Conservation (phyloP, 2,113 vertebrate genomes). For the Clarias gariepinus region DNA sequence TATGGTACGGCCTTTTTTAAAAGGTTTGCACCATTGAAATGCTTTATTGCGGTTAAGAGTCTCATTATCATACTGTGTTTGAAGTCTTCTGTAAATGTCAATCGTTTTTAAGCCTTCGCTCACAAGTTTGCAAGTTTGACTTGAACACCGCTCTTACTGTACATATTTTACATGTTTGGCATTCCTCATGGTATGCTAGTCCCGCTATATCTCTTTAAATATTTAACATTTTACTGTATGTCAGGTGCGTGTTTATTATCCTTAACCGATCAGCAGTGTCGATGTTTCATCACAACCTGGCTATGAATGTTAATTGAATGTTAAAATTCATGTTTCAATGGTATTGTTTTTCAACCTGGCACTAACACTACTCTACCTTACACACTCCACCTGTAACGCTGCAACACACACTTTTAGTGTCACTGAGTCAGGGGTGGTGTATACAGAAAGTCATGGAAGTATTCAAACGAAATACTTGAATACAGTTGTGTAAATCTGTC, state of each 20-base stretch:
- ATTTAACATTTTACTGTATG: neutral
- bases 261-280: neutral
- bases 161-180: neutral
- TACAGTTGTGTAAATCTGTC: neutral
- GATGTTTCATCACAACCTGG: neutral
- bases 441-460: neutral
- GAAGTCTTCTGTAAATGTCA: no score
- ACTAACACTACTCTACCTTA: neutral
- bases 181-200: neutral
- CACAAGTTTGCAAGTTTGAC: no score
- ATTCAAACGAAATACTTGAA: neutral
- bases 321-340: no score
- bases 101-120: no score
- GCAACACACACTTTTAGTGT: neutral
- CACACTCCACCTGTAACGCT: neutral
- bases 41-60: no score
- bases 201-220: neutral
- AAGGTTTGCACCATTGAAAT: no score
- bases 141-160: no score
- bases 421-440: neutral
- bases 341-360: neutral
- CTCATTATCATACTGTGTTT: no score
- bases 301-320: neutral
- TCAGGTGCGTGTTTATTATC: neutral
- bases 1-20: no score